These are phyloP conservation scores for Diadumene lineata DNA, from an alignment of 92 coral and sea anemone species.

Conservation along the genomic window DNA sequence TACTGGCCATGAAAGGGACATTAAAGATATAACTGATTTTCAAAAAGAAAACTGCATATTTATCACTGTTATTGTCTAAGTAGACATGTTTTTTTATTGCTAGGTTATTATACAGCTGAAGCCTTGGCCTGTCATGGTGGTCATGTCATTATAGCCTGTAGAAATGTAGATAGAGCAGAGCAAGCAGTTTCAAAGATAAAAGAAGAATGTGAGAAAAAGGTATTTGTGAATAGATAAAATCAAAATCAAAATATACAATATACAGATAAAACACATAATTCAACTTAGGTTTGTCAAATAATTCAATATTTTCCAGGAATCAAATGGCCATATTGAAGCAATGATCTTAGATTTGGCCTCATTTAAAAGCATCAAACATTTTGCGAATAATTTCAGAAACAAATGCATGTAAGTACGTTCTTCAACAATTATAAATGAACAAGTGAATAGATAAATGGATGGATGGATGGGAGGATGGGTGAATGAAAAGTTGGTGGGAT, in stretches of 20 bases:
- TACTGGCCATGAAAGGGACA: no score
- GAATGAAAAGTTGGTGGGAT: no score
- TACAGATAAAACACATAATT: no score
- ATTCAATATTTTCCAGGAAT: constrained; percentile 43
- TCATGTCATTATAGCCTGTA: constrained; percentile 89
- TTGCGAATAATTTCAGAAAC: constrained; percentile 77
- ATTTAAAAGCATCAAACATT: constrained; percentile 66
- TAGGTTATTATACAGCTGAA: constrained; percentile 87
- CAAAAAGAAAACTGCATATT: no score
- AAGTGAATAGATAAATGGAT: no score
- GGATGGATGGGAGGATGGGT: no score
- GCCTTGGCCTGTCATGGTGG: constrained; percentile 86
- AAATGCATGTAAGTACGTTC: constrained; percentile 83
- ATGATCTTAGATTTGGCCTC: constrained; percentile 88
- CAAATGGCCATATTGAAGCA: constrained; percentile 56
- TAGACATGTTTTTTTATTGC: neutral
- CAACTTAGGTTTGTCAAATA: no score
- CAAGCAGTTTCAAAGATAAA: constrained; percentile 63
- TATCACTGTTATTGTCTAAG: neutral
- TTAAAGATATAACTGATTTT: no score
- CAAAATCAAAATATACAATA: no score
- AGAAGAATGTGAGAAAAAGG: constrained; percentile 16
- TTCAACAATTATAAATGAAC: no score
- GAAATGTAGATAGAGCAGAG: constrained; percentile 69
- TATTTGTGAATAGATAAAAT: no score